Base-by-base conservation (phyloP, 2,113 vertebrate species). In the Anser brachyrhynchus region DNA sequence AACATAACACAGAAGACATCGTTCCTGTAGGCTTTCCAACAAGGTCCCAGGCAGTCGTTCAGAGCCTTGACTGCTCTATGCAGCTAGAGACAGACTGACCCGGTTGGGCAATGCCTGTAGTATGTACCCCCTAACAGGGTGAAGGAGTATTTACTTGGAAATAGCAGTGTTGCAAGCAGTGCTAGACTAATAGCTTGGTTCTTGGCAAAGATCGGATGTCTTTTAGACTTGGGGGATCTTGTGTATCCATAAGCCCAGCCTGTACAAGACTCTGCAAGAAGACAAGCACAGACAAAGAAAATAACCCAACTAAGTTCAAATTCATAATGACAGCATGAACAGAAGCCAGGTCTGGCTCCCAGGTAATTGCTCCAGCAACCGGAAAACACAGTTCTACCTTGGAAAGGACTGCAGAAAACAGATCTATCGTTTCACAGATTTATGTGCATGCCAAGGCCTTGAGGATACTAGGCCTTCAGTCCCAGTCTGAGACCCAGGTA, bases 241-340 rank as follows among this genome's bases (percentile, higher is more conserved):
- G 11, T 22, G 66, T 72, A 84, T 51, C 59, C 37, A 2, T 18
- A 59, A 92, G 44, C 5, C 51, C 41, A 86, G 39, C 35, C n/a
- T 23, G 88, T 83, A 41, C 57, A 89, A 88, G 88, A 58, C 39
- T 72, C 65, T 84, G 37, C 75, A 64, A 65, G 76, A 22, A 90
- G 62, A 82, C 90, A 95, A 93, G 86, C 10, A 57, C 61, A 75
- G 79, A 46, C 90, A 89, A 88, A 62, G 61, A 75, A 94, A 89
- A 58, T 7, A 75, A 69, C 65, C 76, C 81, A 43, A 51, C 33
- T 61, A 81, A 71, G 49, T 37, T 72, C 46, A 84, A 20, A 87
- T 31, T n/a, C 52, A 15, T 4, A 16, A 72, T 37, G 28, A 84
- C 79, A 82, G 82, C 62, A 79, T 10, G 4, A 44, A 44, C 0